Evolutionary conservation across 64 coral and sea anemone species (phyloP), one percentile per base, ranked within the genome.

Genomic region (Montipora capricornis): DNA sequence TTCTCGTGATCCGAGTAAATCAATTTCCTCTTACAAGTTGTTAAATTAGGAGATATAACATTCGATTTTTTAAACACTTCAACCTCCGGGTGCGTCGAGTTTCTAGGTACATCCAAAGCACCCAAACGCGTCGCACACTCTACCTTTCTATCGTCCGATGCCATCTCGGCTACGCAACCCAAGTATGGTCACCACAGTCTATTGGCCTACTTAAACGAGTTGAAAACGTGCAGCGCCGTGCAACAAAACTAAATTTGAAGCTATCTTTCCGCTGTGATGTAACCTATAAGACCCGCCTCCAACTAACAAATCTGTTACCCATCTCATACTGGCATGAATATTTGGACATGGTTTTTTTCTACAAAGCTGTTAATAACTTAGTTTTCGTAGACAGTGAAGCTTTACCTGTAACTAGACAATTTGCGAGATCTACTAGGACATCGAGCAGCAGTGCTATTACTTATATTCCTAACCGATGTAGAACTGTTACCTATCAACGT

Each of bases 131-230:
- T 26, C 17, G 68, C 16, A 82, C 68, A 82, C 71, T 91, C 16
- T 91, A 74, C 49, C 71, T 91, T 66, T 79, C 78, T 66, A 71
- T 92, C 20, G 80, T 84, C 9, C 80, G 68, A 20, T 78, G 50
- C 15, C 78, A 83, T 46, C 69, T 90, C 57, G 88, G 60, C 57
- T 81, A 91, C 3, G 62, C 89, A 66, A 67, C 89, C 19, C 78
- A 93, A 87, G 73, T 93, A 75, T 93, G 90, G 90, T 80, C 90
- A 17, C 91, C 91, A 74, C 91, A 93, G 82, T 73, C 81, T 11
- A 93, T 6, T 48, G 81, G 51, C 15, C 73, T 93, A 20, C 45
- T 82, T n/a, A 68, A 86, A 87, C 76, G 64, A 80, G 26, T 80
- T 64, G 88, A 90, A 80, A 78, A 69, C 46, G 75, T 90, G 52